phyloP scores from a whole-genome alignment of 2,113 vertebrate species.

The Dipodomys ordii region DNA sequence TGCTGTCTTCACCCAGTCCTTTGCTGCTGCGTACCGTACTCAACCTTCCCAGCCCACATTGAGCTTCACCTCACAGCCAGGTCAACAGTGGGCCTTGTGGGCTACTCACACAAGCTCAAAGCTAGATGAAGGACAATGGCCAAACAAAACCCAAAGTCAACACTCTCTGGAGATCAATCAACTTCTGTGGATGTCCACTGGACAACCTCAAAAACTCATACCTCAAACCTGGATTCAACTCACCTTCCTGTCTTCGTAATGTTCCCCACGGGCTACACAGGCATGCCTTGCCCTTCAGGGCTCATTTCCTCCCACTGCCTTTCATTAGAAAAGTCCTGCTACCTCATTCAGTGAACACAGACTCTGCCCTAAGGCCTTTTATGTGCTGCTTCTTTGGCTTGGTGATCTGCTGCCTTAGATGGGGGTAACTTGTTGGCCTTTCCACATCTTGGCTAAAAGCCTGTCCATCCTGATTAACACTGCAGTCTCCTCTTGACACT shows the following conservation, averaged over 20 bases:
- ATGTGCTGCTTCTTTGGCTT: fast-evolving
- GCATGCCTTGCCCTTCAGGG: fast-evolving
- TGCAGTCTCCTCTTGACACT: fast-evolving
- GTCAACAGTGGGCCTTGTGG: neutral
- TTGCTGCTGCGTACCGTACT: too few species aligned
- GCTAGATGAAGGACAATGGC: neutral
- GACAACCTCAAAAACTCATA: too few species aligned
- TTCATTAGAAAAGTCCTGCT: neutral
- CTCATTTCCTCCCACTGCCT: neutral
- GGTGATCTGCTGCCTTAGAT: neutral
- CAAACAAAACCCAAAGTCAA: neutral
- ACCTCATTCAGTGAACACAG: neutral
- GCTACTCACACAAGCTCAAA: neutral
- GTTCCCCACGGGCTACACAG: neutral
- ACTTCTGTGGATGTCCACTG: neutral
- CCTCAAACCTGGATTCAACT: neutral
- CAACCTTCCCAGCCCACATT: neutral
- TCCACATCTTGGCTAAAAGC: neutral
- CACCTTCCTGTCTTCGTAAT: neutral
- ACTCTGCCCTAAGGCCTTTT: too few species aligned
- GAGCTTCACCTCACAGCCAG: neutral
- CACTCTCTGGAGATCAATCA: neutral
- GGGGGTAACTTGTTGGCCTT: too few species aligned
- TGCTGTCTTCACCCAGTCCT: neutral
- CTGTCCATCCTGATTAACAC: neutral